A percentile compares a stretch with the other conserved stretches of the same genome.
Conservation (phyloP, 2,888 invertebrate genomes). For the Pyrocoelia pectoralis region DNA sequence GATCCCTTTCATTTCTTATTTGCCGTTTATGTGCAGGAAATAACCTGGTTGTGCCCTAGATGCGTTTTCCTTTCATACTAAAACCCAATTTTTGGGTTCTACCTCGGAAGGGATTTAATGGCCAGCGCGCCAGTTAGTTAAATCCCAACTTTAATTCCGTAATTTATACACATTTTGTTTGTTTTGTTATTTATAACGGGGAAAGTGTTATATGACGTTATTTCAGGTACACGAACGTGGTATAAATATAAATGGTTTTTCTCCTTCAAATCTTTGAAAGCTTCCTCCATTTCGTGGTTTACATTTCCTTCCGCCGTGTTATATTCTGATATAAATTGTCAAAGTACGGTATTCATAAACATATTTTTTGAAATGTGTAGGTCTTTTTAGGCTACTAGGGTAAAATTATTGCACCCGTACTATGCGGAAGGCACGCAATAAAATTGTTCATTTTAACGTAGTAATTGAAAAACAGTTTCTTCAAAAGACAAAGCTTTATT, state of each 20-base stretch:
- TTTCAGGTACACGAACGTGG: conserved; percentile 3
- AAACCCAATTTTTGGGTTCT: too few species aligned
- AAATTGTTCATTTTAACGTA: background rate
- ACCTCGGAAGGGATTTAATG: too few species aligned
- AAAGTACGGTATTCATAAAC: conserved; percentile 10
- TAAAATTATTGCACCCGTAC: background rate
- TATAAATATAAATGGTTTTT: conserved; percentile 11
- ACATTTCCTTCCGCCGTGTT: conserved; percentile 12
- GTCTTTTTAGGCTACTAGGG: background rate
- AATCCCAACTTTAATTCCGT: background rate
- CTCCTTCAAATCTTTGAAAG: conserved; percentile 1
- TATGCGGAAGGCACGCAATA: background rate
- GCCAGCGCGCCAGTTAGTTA: too few species aligned
- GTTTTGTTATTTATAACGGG: background rate
- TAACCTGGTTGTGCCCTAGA: conserved; percentile 29
- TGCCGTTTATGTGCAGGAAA: conserved; percentile 32
- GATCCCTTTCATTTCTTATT: conserved; percentile 34
- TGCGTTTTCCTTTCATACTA: conserved; percentile 21
- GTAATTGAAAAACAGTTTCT: too few species aligned
- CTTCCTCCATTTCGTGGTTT: conserved; percentile 2
- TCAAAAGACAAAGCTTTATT: too few species aligned
- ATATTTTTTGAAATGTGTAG: background rate
- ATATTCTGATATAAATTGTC: conserved; percentile 20
- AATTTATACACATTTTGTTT: background rate
- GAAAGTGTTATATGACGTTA: conserved; percentile 4